Evolutionary conservation across 2,888 invertebrate species (phyloP).

Genomic region (Eristalis tenax): DNA sequence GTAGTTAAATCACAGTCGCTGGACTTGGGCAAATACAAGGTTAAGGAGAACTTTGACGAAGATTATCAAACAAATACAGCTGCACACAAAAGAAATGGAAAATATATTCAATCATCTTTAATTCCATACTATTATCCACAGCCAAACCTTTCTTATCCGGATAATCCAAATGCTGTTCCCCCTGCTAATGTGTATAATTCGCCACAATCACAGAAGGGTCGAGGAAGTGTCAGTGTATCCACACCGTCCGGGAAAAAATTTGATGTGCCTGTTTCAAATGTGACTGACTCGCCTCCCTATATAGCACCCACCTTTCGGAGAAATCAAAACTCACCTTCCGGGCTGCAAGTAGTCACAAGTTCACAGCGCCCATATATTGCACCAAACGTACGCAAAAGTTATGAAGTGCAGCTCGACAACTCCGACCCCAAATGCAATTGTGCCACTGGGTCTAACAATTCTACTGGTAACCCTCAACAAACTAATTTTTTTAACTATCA

Average conservation of each 20-base stretch:
- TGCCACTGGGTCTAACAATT: conserved; percentile 58
- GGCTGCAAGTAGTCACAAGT: conserved; percentile 75
- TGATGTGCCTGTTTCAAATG: conserved; percentile 77
- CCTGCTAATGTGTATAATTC: conserved; percentile 2
- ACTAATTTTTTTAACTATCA: conserved; percentile 53
- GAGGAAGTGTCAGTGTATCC: conserved; percentile 76
- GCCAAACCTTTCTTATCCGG: conserved; percentile 66
- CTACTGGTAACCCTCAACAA: conserved; percentile 3
- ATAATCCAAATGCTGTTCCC: conserved; percentile 25
- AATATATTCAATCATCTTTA: conserved; percentile 63
- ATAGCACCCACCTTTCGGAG: conserved; percentile 77
- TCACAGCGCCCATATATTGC: conserved; percentile 79
- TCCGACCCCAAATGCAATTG: conserved; percentile 50
- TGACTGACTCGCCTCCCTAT: conserved; percentile 77
- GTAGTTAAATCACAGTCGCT: conserved; percentile 69
- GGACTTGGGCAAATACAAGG: conserved; percentile 54
- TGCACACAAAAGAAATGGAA: conserved; percentile 73
- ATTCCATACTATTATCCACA: conserved; percentile 74
- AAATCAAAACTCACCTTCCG: conserved; percentile 46
- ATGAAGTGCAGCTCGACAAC: conserved; percentile 45
- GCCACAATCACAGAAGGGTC: conserved; percentile 19
- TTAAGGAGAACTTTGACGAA: conserved; percentile 11
- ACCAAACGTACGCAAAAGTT: conserved; percentile 77
- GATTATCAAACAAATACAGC: conserved; percentile 72
- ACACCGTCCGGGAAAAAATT: conserved; percentile 78